Evolutionary conservation across 1,140 invertebrate species (phyloP).

Genomic region (Teleopsis dalmanni): DNA sequence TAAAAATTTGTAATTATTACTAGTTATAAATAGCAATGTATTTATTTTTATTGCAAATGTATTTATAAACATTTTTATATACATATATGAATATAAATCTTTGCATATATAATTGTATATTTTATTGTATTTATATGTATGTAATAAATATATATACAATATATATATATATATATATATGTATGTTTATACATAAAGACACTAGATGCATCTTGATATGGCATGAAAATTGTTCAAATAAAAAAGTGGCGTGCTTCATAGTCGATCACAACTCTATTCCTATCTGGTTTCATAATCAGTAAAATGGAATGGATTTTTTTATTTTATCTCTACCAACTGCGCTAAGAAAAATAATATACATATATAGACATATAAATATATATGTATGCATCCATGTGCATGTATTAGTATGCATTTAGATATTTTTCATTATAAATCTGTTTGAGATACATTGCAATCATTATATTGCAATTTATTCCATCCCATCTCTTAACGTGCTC

Average conservation of each 20-base stretch:
- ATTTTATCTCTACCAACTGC: not conserved
- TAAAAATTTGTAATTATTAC: not conserved
- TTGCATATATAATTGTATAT: not conserved
- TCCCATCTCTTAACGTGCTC: too few relatives aligned
- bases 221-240: not conserved
- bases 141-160: not conserved
- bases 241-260: not conserved
- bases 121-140: not conserved
- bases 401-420: too few relatives aligned
- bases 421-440: too few relatives aligned
- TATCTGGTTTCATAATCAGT: not conserved
- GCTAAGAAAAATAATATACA: not conserved
- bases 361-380: constrained; percentile 1
- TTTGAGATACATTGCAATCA: too few relatives aligned
- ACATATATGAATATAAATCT: not conserved
- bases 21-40: not conserved
- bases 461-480: too few relatives aligned
- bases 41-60: not conserved
- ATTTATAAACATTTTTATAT: not conserved
- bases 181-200: not conserved
- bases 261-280: not conserved
- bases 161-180: not conserved
- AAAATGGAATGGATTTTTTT: not conserved
- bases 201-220: not conserved
- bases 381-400: not conserved